phyloP scores from a whole-genome alignment of 2,113 vertebrate genomes.

The Planiliza haematocheilus region DNA sequence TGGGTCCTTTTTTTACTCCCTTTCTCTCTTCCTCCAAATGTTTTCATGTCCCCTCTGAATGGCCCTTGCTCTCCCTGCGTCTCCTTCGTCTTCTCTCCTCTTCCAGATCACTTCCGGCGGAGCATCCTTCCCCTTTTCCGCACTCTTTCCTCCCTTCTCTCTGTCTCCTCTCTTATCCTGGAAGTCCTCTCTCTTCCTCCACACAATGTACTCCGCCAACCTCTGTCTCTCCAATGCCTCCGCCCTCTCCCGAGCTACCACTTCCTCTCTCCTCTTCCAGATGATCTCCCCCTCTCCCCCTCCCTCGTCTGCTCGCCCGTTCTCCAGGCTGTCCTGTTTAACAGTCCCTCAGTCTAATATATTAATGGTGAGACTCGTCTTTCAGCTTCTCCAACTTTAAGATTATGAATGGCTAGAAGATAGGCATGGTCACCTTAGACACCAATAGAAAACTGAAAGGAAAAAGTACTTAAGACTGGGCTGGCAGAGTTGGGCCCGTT shows the following conservation, averaged over 20 bases:
- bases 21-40: constrained; percentile 82
- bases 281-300: constrained; percentile 85
- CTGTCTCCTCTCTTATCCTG: constrained; percentile 80
- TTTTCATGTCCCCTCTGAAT: constrained; percentile 76
- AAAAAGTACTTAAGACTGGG: constrained; percentile 61
- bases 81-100: constrained; percentile 78
- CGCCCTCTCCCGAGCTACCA: constrained; percentile 81
- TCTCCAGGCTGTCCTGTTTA: constrained; percentile 85
- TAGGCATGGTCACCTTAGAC: constrained; percentile 60
- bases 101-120: constrained; percentile 83
- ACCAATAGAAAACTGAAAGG: constrained; percentile 52
- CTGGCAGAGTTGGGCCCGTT: constrained; percentile 54
- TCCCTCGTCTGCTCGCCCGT: constrained; percentile 83
- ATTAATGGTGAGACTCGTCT: constrained; percentile 46
- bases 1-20: constrained; percentile 55
- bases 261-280: constrained; percentile 85
- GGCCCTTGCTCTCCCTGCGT: constrained; percentile 69
- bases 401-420: constrained; percentile 53
- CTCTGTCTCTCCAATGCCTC: constrained; percentile 80
- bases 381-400: constrained; percentile 13
- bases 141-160: constrained; percentile 64
- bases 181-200: constrained; percentile 85
- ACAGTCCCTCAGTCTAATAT: constrained; percentile 58
- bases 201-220: constrained; percentile 81
- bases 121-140: constrained; percentile 61